Evolutionary conservation across 2,797 vertebrate species (phyloP).

Genomic region (Crenichthys baileyi): DNA sequence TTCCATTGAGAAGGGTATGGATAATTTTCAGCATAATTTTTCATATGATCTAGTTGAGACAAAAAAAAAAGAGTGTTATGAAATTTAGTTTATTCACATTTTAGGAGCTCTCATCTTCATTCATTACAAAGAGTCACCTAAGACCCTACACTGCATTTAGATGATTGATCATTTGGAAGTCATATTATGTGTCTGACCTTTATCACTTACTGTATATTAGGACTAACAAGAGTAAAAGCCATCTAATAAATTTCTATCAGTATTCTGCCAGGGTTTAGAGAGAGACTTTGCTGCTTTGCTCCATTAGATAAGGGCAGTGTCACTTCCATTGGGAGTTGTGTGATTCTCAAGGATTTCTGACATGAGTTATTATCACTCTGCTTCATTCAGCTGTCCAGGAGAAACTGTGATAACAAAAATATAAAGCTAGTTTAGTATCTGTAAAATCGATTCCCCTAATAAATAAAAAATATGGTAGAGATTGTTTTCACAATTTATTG

Average conservation of each 20-base stretch:
- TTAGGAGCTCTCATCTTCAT: conserved; percentile 24
- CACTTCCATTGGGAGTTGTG: conserved; percentile 21
- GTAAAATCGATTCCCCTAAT: background rate
- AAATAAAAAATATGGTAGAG: background rate
- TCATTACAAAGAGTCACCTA: conserved; percentile 28
- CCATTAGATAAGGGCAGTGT: conserved; percentile 47
- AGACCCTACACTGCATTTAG: conserved; percentile 22
- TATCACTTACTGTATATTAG: conserved; percentile 31
- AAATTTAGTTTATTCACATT: conserved; percentile 9
- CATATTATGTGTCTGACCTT: conserved; percentile 46
- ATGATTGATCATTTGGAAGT: conserved; percentile 48
- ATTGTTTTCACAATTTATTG: background rate
- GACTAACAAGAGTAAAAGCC: conserved; percentile 16
- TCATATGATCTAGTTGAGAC: background rate
- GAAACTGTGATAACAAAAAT: conserved; percentile 11
- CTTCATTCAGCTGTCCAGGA: conserved; percentile 29
- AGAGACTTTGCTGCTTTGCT: conserved; percentile 37
- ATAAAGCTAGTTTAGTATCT: conserved; percentile 3
- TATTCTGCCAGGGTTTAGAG: conserved; percentile 45
- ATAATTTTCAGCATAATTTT: background rate
- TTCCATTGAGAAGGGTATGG: background rate
- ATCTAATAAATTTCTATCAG: conserved; percentile 41
- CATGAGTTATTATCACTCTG: conserved; percentile 22
- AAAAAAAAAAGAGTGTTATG: background rate
- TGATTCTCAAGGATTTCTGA: conserved; percentile 40